These are phyloP conservation scores for Mellilla xanthometata DNA, from an alignment of 2,888 invertebrate species.

Conservation along the genomic window DNA sequence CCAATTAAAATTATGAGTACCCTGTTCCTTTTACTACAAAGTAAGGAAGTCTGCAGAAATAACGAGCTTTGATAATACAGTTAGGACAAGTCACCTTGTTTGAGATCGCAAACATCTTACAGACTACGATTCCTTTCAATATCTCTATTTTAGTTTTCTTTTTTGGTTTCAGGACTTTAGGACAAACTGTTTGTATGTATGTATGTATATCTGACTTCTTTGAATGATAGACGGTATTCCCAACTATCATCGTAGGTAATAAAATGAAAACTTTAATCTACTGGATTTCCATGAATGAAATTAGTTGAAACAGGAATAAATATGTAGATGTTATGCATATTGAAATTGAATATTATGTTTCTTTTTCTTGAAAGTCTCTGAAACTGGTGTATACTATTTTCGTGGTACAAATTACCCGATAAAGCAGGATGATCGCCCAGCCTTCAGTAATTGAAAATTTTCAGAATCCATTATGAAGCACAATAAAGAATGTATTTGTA, in stretches of 20 bases:
- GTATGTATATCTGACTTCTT: not conserved
- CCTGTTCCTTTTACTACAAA: conserved; percentile 16
- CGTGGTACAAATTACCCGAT: too few relatives aligned
- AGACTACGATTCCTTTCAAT: conserved; percentile 36
- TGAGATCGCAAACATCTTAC: conserved; percentile 36
- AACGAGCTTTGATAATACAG: conserved; percentile 47
- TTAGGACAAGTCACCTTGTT: conserved; percentile 36
- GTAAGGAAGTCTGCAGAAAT: conserved; percentile 33
- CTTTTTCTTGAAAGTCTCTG: too few relatives aligned
- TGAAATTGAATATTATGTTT: too few relatives aligned
- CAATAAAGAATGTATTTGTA: too few relatives aligned
- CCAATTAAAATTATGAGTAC: conserved; percentile 21
- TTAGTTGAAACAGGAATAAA: not conserved
- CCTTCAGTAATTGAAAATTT: too few relatives aligned
- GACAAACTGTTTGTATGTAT: not conserved
- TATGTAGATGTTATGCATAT: too few relatives aligned
- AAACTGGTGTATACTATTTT: too few relatives aligned
- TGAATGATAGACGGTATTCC: not conserved
- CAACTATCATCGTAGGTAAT: conserved; percentile 9
- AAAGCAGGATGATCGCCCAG: too few relatives aligned
- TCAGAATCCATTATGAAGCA: too few relatives aligned
- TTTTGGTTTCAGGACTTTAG: conserved; percentile 27
- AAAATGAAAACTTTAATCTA: not conserved
- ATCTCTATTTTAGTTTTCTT: conserved; percentile 29
- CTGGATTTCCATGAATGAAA: conserved; percentile 8